Conservation (phyloP, 1,140 invertebrate genomes). For the Drosophila kikkawai region DNA sequence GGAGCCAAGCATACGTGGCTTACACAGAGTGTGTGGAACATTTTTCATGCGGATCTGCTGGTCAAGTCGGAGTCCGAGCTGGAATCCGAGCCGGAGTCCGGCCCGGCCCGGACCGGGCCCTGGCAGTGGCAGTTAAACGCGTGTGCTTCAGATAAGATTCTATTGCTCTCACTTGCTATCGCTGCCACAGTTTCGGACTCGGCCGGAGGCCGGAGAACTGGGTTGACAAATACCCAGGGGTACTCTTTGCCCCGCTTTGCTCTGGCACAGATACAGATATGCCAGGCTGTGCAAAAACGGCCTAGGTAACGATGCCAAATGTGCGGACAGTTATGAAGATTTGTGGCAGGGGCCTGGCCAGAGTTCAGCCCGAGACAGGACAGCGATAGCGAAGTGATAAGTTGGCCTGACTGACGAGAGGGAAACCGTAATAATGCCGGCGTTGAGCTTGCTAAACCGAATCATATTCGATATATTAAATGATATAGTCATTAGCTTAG, state of each 20-base stretch:
- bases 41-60: conserved; percentile 70
- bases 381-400: conserved; percentile 19
- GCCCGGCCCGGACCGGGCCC: conserved; percentile 10
- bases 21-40: conserved; percentile 21
- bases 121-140: conserved; percentile 52
- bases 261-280: conserved; percentile 46
- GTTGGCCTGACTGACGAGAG: neutral
- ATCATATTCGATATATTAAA: conserved; percentile 5
- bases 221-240: conserved; percentile 72
- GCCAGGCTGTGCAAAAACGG: conserved; percentile 16
- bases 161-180: conserved; percentile 61
- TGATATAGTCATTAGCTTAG: neutral
- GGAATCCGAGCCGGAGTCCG: conserved; percentile 7
- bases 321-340: conserved; percentile 69
- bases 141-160: conserved; percentile 70
- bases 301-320: conserved; percentile 47
- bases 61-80: conserved; percentile 17
- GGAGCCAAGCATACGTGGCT: conserved; percentile 52
- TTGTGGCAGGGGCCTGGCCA: conserved; percentile 32
- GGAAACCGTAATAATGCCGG: neutral
- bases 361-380: neutral
- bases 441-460: neutral
- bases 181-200: neutral
- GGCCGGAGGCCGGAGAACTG: conserved; percentile 12
- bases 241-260: conserved; percentile 40